Conservation (phyloP, 2,888 invertebrate genomes). For the Drosophila multiciliata region DNA sequence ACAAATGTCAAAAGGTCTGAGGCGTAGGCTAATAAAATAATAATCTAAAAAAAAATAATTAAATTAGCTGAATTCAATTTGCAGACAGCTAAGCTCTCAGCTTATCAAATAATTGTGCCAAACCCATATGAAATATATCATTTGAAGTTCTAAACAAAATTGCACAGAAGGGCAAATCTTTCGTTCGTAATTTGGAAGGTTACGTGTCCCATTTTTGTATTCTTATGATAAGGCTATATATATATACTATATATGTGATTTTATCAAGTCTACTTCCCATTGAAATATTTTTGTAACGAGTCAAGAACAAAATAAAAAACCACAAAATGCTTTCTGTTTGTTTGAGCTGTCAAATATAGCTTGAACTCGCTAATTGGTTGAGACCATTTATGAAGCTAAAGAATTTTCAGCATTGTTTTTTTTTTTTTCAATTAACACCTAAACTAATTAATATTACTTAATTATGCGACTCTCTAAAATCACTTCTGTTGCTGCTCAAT, state of each 20-base stretch:
- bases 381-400: constrained; percentile 25
- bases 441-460: constrained; percentile 18
- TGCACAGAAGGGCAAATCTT: constrained; percentile 27
- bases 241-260: not conserved
- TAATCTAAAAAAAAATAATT: constrained; percentile 3
- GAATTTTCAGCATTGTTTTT: constrained; percentile 13
- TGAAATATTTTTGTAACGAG: constrained; percentile 1
- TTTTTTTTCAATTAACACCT: constrained; percentile 12
- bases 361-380: constrained; percentile 48
- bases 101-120: constrained; percentile 26
- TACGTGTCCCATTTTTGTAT: constrained; percentile 25
- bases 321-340: constrained; percentile 6
- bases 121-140: constrained; percentile 45
- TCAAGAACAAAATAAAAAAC: not conserved
- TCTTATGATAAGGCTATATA: constrained; percentile 8
- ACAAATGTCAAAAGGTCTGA: constrained; percentile 19
- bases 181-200: constrained; percentile 17
- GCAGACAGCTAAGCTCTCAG: constrained; percentile 10
- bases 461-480: constrained; percentile 5
- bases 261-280: constrained; percentile 24
- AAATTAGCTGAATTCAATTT: constrained; percentile 34
- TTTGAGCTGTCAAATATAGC: constrained; percentile 50
- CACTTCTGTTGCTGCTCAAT: not conserved
- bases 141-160: constrained; percentile 12
- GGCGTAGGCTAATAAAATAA: not conserved